These are phyloP conservation scores for Epirrhoe alternata DNA, from an alignment of 2,888 invertebrate genomes.

Conservation along the genomic window DNA sequence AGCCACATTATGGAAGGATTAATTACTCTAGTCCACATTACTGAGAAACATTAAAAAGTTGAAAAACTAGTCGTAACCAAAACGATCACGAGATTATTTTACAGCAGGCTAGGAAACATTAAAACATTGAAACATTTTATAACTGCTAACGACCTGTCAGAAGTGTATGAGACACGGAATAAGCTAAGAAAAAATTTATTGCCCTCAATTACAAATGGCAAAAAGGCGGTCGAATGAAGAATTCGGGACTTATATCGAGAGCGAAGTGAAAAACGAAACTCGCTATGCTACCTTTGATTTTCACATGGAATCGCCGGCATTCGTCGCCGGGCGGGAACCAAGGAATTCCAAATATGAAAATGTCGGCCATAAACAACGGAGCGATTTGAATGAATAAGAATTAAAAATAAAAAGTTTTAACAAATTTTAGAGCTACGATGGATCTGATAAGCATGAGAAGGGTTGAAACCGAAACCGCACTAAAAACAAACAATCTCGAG, in stretches of 20 bases:
- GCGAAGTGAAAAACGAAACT: slow-evolving; percentile 73
- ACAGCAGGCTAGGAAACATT: slow-evolving; percentile 68
- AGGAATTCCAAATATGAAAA: slow-evolving; percentile 83
- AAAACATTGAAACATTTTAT: slow-evolving; percentile 66
- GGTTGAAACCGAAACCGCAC: slow-evolving; percentile 79
- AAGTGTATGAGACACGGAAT: slow-evolving; percentile 62
- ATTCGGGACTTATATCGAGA: slow-evolving; percentile 73
- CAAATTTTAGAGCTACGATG: slow-evolving; percentile 74
- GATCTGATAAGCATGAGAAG: slow-evolving; percentile 81
- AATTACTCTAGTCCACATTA: slow-evolving; percentile 66
- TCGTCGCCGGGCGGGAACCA: slow-evolving; percentile 59
- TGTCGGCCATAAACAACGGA: slow-evolving; percentile 83
- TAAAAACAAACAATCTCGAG: slow-evolving; percentile 73
- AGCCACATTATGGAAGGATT: slow-evolving; percentile 71
- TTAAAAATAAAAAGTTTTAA: slow-evolving; percentile 75
- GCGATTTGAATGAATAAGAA: slow-evolving; percentile 82
- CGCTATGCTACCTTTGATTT: slow-evolving; percentile 71
- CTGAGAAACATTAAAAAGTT: slow-evolving; percentile 70
- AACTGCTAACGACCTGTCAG: slow-evolving; percentile 66
- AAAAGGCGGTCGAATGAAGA: slow-evolving; percentile 67
- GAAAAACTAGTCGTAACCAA: slow-evolving; percentile 62
- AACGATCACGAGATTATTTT: slow-evolving; percentile 64
- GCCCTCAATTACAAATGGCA: slow-evolving; percentile 80
- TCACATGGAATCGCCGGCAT: slow-evolving; percentile 78
- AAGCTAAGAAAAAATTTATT: slow-evolving; percentile 79